Evolutionary conservation across 1,140 invertebrate species (phyloP).

Genomic region (Dendroctonus valens): DNA sequence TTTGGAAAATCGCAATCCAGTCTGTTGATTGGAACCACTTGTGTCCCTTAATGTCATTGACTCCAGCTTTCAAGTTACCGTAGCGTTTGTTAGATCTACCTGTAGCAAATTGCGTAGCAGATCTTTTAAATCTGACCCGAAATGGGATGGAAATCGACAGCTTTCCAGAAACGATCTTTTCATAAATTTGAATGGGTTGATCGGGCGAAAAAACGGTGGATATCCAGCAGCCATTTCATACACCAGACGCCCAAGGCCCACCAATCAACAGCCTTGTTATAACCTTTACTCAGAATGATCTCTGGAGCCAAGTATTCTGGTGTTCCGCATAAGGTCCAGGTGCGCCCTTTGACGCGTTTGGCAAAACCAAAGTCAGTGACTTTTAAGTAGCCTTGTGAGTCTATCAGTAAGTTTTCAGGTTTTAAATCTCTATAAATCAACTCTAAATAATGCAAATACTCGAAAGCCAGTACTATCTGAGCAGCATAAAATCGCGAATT

Average conservation of each 20-base stretch:
- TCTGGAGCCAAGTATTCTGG: conserved; percentile 99
- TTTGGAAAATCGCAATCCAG: conserved; percentile 99
- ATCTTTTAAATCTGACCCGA: conserved; percentile 94
- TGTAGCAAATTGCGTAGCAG: conserved; percentile 94
- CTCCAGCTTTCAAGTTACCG: conserved; percentile 98
- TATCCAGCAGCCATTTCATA: conserved; percentile 86
- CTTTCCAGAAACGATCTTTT: conserved; percentile 92
- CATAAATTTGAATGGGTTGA: conserved; percentile 98
- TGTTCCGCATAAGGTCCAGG: conserved; percentile 99
- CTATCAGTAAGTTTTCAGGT: conserved; percentile 98
- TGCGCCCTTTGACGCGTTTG: conserved; percentile 97
- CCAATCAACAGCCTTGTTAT: conserved; percentile 96
- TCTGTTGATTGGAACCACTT: conserved; percentile 99
- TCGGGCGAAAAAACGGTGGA: conserved; percentile 96
- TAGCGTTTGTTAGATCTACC: conserved; percentile 97
- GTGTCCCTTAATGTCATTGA: conserved; percentile 93
- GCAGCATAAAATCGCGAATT: conserved; percentile 99
- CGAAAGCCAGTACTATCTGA: conserved; percentile 98
- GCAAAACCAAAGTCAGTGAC: conserved; percentile 99
- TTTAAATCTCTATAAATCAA: conserved; percentile 99
- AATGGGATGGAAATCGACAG: conserved; percentile 91
- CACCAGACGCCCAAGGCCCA: conserved; percentile 90
- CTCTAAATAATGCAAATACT: conserved; percentile 99
- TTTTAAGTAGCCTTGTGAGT: conserved; percentile 98
- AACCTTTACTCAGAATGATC: conserved; percentile 91